phyloP scores from a whole-genome alignment of 2,888 invertebrate genomes.

The Rhagium mordax region DNA sequence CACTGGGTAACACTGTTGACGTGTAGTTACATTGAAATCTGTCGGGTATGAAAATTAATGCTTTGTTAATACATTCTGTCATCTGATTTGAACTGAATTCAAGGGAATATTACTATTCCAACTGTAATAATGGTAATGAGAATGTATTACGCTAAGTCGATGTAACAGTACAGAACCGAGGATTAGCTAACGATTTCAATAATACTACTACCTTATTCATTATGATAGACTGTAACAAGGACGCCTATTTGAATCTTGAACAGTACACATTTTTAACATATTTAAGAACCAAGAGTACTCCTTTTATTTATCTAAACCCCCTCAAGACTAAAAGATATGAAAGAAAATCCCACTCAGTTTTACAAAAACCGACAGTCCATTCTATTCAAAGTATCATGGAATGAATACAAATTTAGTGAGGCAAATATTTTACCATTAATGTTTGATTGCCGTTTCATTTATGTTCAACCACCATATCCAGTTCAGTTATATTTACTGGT shows the following conservation, averaged over 20 bases:
- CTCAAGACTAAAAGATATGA: no score
- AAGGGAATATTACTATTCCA: neutral
- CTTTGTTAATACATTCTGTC: slow-evolving; percentile 1
- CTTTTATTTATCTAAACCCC: no score
- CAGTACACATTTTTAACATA: no score
- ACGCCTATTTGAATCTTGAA: no score
- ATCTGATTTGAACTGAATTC: neutral
- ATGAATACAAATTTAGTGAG: neutral
- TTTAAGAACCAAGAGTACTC: no score
- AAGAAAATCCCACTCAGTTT: no score
- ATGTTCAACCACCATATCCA: neutral
- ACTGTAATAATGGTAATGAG: neutral
- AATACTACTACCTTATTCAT: neutral
- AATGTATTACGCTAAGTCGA: neutral
- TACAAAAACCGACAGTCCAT: no score
- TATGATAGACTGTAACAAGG: neutral
- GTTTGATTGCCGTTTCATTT: neutral
- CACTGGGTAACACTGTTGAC: neutral
- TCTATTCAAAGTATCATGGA: no score
- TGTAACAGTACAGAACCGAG: neutral
- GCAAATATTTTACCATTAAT: neutral
- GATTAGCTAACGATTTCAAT: neutral
- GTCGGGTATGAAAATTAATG: neutral
- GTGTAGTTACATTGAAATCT: neutral
- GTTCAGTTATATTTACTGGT: neutral